phyloP scores from a whole-genome alignment of 2,888 invertebrate genomes.

The Molanna angustata region DNA sequence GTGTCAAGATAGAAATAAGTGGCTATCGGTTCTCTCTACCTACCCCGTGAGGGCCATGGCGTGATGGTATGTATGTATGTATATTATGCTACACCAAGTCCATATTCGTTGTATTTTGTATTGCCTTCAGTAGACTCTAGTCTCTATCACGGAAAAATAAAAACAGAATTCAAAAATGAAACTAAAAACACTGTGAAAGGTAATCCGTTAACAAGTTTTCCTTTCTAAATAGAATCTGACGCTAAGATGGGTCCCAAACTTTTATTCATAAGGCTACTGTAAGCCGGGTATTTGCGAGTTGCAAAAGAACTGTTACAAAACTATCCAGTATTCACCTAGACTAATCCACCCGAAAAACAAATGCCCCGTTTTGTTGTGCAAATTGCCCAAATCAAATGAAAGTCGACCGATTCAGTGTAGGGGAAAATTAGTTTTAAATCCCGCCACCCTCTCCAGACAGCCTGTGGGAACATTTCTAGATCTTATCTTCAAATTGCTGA shows the following conservation, averaged over 20 bases:
- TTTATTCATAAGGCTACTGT: not conserved
- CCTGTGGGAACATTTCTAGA: conserved; percentile 6
- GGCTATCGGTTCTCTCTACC: too few species aligned
- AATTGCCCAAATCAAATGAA: conserved; percentile 25
- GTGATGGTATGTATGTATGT: too few species aligned
- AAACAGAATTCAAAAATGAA: too few species aligned
- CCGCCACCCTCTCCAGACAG: conserved; percentile 2
- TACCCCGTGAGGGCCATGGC: too few species aligned
- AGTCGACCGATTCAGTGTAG: conserved; percentile 20
- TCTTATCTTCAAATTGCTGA: conserved; percentile 7
- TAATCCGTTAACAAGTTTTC: too few species aligned
- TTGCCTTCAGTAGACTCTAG: too few species aligned
- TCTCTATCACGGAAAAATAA: too few species aligned
- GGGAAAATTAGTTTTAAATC: conserved; percentile 30
- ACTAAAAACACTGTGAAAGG: too few species aligned
- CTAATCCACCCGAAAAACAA: conserved; percentile 9
- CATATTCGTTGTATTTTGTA: too few species aligned
- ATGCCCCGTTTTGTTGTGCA: conserved; percentile 13
- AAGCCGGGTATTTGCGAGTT: not conserved
- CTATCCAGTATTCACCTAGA: not conserved
- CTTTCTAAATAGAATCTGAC: not conserved
- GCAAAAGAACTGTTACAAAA: not conserved
- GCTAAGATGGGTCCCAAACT: not conserved
- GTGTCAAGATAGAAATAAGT: too few species aligned
- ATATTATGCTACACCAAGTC: too few species aligned